Evolutionary conservation across 1,140 invertebrate species (phyloP).

Genomic region (Potamilus streckersoni): DNA sequence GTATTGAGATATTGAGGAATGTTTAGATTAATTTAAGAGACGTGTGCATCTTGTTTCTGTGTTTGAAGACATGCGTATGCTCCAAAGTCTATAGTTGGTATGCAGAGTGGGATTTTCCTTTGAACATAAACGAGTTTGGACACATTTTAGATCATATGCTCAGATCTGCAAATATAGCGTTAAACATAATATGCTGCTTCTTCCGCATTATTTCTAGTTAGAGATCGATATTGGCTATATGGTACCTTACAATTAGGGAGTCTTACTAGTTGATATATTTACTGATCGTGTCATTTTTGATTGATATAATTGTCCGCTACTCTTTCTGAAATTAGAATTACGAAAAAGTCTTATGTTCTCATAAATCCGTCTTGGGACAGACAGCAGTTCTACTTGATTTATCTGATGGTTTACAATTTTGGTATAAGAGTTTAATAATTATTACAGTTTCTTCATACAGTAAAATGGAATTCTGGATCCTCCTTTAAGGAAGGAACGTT

Average conservation of each 20-base stretch:
- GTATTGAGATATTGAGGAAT: background rate
- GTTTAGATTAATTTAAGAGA: background rate
- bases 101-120: slow-evolving; percentile 5
- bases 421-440: no score
- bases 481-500: no score
- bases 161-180: slow-evolving; percentile 13
- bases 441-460: no score
- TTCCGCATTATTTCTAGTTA: slow-evolving; percentile 7
- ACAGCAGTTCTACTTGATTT: no score
- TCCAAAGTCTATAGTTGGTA: slow-evolving; percentile 1
- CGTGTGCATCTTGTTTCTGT: slow-evolving; percentile 10
- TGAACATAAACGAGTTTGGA: slow-evolving; percentile 10
- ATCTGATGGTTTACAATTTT: no score
- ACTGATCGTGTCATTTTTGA: no score
- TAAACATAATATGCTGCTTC: slow-evolving; percentile 17
- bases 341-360: no score
- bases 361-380: no score
- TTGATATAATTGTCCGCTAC: no score
- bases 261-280: slow-evolving; percentile 6
- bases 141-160: slow-evolving; percentile 8
- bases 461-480: no score
- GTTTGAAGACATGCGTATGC: slow-evolving; percentile 11
- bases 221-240: slow-evolving; percentile 9
- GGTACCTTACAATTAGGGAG: slow-evolving; percentile 4
- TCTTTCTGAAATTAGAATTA: no score